Conservation (phyloP, 2,888 invertebrate genomes). For the Catocala nupta region DNA sequence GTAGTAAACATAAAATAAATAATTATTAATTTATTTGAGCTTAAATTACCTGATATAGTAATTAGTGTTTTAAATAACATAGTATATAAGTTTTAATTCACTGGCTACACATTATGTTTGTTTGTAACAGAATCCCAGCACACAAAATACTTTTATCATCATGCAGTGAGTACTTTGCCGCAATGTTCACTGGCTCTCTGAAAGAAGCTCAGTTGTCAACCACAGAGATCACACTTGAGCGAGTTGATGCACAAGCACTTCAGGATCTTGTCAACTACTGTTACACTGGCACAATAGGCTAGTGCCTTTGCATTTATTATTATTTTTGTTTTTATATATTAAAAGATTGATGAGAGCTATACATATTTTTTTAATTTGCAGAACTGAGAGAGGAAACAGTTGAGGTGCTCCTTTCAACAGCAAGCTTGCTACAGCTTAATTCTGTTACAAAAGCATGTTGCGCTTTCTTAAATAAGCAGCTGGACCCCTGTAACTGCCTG, state of each 20-base stretch:
- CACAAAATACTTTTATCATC: conserved; percentile 96
- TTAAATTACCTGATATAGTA: too few species aligned
- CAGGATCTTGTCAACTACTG: conserved; percentile 95
- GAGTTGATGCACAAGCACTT: conserved; percentile 95
- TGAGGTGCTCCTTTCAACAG: conserved; percentile 95
- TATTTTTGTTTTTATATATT: conserved; percentile 22
- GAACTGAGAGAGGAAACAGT: conserved; percentile 97
- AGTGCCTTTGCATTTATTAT: conserved; percentile 28
- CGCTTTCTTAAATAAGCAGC: conserved; percentile 94
- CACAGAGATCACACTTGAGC: conserved; percentile 93
- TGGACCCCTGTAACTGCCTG: conserved; percentile 97
- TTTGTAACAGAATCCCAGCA: conserved; percentile 89
- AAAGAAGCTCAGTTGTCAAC: conserved; percentile 91
- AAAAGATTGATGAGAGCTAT: conserved; percentile 13
- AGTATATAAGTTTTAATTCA: background rate
- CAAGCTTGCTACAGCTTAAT: conserved; percentile 94
- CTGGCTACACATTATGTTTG: conserved; percentile 17
- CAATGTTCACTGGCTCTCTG: conserved; percentile 97
- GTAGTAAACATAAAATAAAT: too few species aligned
- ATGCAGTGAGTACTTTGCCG: conserved; percentile 97
- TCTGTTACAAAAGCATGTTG: conserved; percentile 97
- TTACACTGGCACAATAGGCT: conserved; percentile 93
- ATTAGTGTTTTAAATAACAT: too few species aligned
- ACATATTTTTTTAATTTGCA: conserved; percentile 64
- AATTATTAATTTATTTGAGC: too few species aligned